Evolutionary conservation across 2,797 vertebrate genomes (phyloP), one percentile per base, ranked within the genome.

Genomic region (Crax fasciolata): DNA sequence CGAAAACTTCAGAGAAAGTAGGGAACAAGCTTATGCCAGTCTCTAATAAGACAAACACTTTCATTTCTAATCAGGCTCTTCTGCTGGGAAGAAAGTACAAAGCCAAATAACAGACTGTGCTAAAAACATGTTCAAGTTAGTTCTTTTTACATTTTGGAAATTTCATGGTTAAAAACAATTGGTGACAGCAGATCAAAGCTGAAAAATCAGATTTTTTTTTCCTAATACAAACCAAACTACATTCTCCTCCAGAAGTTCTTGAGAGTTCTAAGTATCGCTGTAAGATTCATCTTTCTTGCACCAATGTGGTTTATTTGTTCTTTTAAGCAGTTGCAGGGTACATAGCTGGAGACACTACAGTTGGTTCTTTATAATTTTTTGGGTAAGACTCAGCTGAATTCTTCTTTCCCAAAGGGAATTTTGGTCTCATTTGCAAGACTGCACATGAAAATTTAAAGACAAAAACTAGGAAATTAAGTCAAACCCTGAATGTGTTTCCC

Each of bases 101-200:
- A 91, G 66, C 57, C 28, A 48, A 93, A 92, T 38, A 35, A 89
- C 49, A 88, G 11, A n/a, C 17, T 15, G 58, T 12, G 8, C 13
- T 20, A 32, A 12, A 71, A 72, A 87, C 0, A 1, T 23, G 23
- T 61, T 78, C 15, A 13, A 83, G 43, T 74, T 61, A 13, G 6
- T 83, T 96, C 67, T 94, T 94, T 75, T 81, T 74, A 30, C 4
- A 13, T 90, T 89, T 87, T 95, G 76, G 35, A 90, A 89, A 65
- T 30, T 9, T 79, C 49, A 65, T 65, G 48, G 62, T 90, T 88
- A 76, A 89, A 96, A 93, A 62, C n/a, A 19, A 85, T 71, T 89
- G 51, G 41, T 92, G 39, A 43, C 78, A 70, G 74, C 71, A 91
- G 84, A 82, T 35, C 24, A 78, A 35, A 94, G 48, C 12, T 83